Evolutionary conservation across 2,797 vertebrate genomes (phyloP), one percentile per base, ranked within the genome.

Genomic region (Amblyopsis hoosieri): DNA sequence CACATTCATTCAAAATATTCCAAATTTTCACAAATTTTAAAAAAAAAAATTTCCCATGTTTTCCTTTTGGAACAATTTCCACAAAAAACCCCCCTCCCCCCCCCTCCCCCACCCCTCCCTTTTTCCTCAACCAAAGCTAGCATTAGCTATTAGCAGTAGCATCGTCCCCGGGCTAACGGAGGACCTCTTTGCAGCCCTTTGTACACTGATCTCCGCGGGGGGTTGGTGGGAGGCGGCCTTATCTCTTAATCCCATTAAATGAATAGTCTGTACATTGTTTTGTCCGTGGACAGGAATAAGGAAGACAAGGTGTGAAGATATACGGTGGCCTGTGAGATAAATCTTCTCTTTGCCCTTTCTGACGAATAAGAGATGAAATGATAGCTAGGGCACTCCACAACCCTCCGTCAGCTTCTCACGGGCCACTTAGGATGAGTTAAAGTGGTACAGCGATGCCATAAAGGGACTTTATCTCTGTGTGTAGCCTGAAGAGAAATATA

Each of bases 181-280:
- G 73, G 73, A 81, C 84, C 85, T 87, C 63, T 76, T 61, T 78
- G 71, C 71, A 70, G 60, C 2, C 2, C 54, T 62, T 60, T 58
- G 49, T 78, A 62, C 74, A 70, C 71, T 64, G 81, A 76, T 80
- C 37, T 42, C 9, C 3, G 37, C 74, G 78, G 83, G 70, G 19
- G 19, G 19, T 23, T 23, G 19, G 19, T 83, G 77, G 73, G 37
- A 42, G 9, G 80, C 54, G 63, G 75, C 64, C 76, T 79, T 84
- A 85, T 85, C 87, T 85, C 74, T 62, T 89, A 88, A 92, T 90
- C 85, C 82, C 71, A 76, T 87, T 85, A 80, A 83, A 90, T 87
- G 85, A 87, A 90, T 86, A 81, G 71, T 75, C 66, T 46, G 79
- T 71, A 77, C 90, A 23, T 89, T 84, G 84, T 71, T 80, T 77